These are phyloP conservation scores for Drosophila niveifrons DNA, from an alignment of 2,888 invertebrate species.

Conservation along the genomic window DNA sequence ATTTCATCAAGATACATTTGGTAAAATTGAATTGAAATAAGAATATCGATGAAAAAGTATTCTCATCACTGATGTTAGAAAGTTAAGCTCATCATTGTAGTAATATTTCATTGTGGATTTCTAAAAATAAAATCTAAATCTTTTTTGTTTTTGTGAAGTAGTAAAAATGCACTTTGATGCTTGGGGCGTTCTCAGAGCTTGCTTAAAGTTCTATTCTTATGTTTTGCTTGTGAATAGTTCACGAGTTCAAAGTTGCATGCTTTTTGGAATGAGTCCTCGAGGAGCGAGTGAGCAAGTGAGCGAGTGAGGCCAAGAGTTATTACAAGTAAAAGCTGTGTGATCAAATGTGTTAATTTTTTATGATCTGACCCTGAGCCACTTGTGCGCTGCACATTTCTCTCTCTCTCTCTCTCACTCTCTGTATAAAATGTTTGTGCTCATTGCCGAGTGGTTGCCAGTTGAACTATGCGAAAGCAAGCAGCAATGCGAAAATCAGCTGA, in stretches of 20 bases:
- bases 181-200: neutral
- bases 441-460: conserved; percentile 39
- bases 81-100: no score
- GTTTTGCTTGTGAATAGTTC: conserved; percentile 2
- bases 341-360: conserved; percentile 55
- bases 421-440: conserved; percentile 33
- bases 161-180: neutral
- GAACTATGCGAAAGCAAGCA: conserved; percentile 51
- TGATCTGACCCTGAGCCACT: conserved; percentile 39
- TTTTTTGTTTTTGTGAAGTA: no score
- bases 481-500: conserved; percentile 46
- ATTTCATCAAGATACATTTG: no score
- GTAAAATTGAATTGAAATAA: no score
- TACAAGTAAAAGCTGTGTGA: conserved; percentile 30
- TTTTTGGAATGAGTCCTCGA: conserved; percentile 6
- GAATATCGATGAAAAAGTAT: no score
- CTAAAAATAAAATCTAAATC: no score
- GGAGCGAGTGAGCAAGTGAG: neutral
- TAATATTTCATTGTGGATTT: no score
- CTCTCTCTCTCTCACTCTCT: neutral
- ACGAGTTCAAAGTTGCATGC: neutral
- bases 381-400: conserved; percentile 3
- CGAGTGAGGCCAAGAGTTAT: conserved; percentile 2
- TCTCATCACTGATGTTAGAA: no score
- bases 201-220: conserved; percentile 1